Percentiles rank a stretch among this genome's conserved stretches.
Conservation (phyloP, 2,888 invertebrate species). For the Lasioglossum figueresi region DNA sequence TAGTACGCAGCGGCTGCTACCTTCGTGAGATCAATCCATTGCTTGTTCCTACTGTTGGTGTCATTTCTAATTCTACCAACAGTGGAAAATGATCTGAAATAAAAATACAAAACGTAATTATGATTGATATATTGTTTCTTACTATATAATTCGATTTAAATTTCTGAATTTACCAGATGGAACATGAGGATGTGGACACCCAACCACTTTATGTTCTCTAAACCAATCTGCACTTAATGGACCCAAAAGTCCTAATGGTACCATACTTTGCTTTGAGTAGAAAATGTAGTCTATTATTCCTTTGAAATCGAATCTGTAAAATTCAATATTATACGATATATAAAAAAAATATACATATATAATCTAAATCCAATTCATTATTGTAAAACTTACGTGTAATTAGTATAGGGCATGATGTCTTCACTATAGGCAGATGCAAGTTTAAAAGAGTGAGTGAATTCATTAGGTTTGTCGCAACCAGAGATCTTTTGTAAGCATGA, state of each 20-base stretch:
- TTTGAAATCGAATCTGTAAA: conserved; percentile 97
- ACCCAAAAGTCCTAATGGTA: conserved; percentile 96
- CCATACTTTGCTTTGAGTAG: conserved; percentile 98
- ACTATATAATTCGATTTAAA: background rate
- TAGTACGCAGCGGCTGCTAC: conserved; percentile 87
- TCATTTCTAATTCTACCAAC: conserved; percentile 95
- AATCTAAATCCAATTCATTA: background rate
- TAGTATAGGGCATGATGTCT: conserved; percentile 98
- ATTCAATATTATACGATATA: conserved; percentile 41
- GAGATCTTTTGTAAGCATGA: conserved; percentile 95
- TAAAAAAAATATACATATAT: background rate
- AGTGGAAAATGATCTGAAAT: conserved; percentile 95
- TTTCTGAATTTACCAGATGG: conserved; percentile 89
- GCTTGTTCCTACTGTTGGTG: conserved; percentile 90
- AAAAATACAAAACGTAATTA: conserved; percentile 42
- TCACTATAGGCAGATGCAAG: conserved; percentile 97
- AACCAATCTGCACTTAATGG: conserved; percentile 97
- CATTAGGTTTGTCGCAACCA: conserved; percentile 92
- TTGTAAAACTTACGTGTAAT: conserved; percentile 93
- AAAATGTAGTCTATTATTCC: conserved; percentile 99
- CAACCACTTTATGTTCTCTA: conserved; percentile 97
- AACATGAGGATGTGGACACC: conserved; percentile 98
- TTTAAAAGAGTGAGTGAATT: conserved; percentile 98
- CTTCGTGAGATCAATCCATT: conserved; percentile 94
- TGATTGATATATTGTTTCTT: background rate